Evolutionary conservation across 2,888 invertebrate species (phyloP).

Genomic region (Cosmia pyralina): DNA sequence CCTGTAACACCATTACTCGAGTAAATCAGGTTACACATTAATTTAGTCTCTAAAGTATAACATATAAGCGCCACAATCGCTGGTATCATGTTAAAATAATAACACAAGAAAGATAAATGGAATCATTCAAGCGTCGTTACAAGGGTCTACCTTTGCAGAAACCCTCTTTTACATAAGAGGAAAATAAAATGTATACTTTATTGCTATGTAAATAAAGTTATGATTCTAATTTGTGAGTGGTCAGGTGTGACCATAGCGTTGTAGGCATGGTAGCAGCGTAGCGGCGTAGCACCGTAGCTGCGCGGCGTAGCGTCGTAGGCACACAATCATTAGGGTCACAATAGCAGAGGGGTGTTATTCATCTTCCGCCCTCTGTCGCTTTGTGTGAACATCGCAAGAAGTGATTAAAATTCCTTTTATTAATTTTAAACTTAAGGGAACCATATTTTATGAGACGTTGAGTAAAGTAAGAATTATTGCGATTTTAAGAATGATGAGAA

Average conservation of each 20-base stretch:
- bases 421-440: conserved; percentile 22
- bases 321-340: conserved; percentile 68
- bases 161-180: conserved; percentile 43
- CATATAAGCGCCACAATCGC: conserved; percentile 61
- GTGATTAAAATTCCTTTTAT: conserved; percentile 57
- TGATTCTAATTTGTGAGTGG: conserved; percentile 62
- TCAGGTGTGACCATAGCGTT: conserved; percentile 57
- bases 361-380: conserved; percentile 50
- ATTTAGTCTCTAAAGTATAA: conserved; percentile 55
- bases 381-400: conserved; percentile 55
- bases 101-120: conserved; percentile 74
- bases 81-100: conserved; percentile 66
- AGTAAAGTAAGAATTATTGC: conserved; percentile 10
- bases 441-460: conserved; percentile 34
- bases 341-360: conserved; percentile 65
- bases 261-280: conserved; percentile 40
- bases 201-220: conserved; percentile 53
- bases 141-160: conserved; percentile 66
- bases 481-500: not conserved
- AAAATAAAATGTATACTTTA: conserved; percentile 52
- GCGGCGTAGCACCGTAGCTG: conserved; percentile 27
- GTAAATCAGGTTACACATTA: conserved; percentile 45
- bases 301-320: conserved; percentile 48
- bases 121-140: conserved; percentile 73
- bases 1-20: conserved; percentile 44